These are phyloP conservation scores for Ascaphus truei DNA, from an alignment of 2,113 vertebrate genomes.

Conservation along the genomic window DNA sequence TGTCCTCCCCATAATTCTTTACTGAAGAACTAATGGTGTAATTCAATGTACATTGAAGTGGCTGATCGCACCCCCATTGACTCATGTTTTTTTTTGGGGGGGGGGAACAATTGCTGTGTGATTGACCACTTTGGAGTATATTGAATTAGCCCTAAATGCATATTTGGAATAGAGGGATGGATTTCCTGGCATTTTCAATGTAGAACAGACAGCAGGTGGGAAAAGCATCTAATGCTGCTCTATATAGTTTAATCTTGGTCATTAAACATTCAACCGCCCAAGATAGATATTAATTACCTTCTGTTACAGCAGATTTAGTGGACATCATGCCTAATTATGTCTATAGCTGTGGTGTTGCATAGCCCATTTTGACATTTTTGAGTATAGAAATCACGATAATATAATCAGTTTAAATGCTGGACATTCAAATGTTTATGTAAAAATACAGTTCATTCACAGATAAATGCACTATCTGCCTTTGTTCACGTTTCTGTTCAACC, in stretches of 20 bases:
- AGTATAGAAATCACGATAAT: background rate
- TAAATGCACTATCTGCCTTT: background rate
- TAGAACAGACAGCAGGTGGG: slow-evolving; percentile 3
- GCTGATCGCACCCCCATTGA: too few relatives aligned
- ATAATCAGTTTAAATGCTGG: background rate
- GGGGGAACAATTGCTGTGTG: too few relatives aligned
- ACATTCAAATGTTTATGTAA: background rate
- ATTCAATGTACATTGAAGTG: too few relatives aligned
- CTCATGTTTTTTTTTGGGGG: too few relatives aligned
- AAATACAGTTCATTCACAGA: background rate
- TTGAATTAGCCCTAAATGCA: too few relatives aligned
- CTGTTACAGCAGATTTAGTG: slow-evolving; percentile 37
- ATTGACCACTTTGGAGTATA: too few relatives aligned
- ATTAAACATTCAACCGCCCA: slow-evolving; percentile 33
- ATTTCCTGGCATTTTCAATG: background rate
- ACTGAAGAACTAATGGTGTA: too few relatives aligned
- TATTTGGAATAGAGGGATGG: slow-evolving; percentile 1
- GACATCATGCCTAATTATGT: slow-evolving; percentile 41
- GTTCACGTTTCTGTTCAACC: background rate
- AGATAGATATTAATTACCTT: slow-evolving; percentile 46
- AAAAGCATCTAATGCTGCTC: slow-evolving; percentile 15
- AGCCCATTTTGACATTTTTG: slow-evolving; percentile 10
- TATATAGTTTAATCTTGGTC: slow-evolving; percentile 19
- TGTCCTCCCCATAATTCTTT: too few relatives aligned
- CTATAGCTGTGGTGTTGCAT: slow-evolving; percentile 29